Evolutionary conservation across 1,140 invertebrate species (phyloP).

Genomic region (Prorops nasuta): DNA sequence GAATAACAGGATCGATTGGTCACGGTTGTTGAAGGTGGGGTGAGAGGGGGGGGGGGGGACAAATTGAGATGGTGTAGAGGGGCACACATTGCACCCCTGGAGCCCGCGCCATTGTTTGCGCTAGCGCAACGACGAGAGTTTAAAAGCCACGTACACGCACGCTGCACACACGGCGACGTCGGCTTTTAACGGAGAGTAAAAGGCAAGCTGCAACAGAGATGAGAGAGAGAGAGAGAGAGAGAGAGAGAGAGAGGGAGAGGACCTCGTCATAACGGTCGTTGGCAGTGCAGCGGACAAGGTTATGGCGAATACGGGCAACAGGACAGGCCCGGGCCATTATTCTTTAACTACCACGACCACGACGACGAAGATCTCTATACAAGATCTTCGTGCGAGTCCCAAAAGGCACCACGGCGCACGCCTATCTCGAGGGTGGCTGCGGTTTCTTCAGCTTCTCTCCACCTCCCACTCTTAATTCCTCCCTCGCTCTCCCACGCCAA

Average conservation of each 20-base stretch:
- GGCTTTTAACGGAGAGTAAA: conserved; percentile 16
- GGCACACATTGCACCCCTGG: conserved; percentile 30
- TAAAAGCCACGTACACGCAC: conserved; percentile 19
- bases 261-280: conserved; percentile 41
- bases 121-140: conserved; percentile 8
- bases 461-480: not conserved
- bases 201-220: no score
- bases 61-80: conserved; percentile 25
- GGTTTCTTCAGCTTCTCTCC: conserved; percentile 33
- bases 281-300: conserved; percentile 26
- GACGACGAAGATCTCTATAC: conserved; percentile 41
- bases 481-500: not conserved
- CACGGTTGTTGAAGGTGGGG: no score
- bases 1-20: no score
- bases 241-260: no score
- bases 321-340: conserved; percentile 28
- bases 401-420: conserved; percentile 11
- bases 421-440: conserved; percentile 35
- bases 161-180: conserved; percentile 13
- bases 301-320: conserved; percentile 32
- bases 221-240: no score
- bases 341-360: no score
- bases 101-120: conserved; percentile 26
- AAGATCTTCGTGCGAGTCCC: conserved; percentile 40
- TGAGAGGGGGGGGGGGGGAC: conserved; percentile 6